Base-by-base conservation (phyloP, 2,113 vertebrate species). In the Corythaixoides concolor region DNA sequence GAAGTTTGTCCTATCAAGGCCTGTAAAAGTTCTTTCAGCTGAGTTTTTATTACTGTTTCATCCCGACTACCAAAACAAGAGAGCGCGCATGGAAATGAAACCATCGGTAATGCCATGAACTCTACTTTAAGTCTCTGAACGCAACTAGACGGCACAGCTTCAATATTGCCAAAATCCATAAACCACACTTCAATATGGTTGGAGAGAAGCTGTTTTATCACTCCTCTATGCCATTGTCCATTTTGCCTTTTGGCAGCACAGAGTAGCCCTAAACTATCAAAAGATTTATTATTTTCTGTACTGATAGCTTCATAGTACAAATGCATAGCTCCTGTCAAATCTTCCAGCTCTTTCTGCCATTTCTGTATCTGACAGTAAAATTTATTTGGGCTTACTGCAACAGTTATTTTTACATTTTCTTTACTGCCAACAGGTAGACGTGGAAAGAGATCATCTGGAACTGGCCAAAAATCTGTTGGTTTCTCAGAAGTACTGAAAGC, bases 121-220 rank as follows among this genome's bases (percentile, higher is more conserved):
- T 98, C 97, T 43, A 88, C 91, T 23, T 98, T 98, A 73, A 99
- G 97, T 86, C 98, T 98, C 87, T 96, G 96, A 93, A 99, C 45
- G 4, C 97, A 96, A 62, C 97, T 93, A 33, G 98, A 97, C 80
- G 98, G 97, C 56, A 99, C 97, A 66, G 95, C 95, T 96, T 99
- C 99, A 82, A 45, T 98, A 97, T 92, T 98, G 52, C 99, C 99
- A 45, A 98, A 99, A 98, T 99, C 99, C 95, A 99, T 98, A 94
- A 99, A 98, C 96, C 99, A 98, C 82, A 99, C 97, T 97, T 97
- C 98, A 28, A 99, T 97, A 9, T 87, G 76, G 72, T 98, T 98
- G 45, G 98, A 91, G 16, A 99, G 97, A 22, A 99, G 96, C 45
- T 98, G 97, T 85, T 98, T 98, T 85, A 99, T 98, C 92, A 99